Base-by-base conservation (phyloP, 2,888 invertebrate genomes). In the Tubulanus polymorphus region DNA sequence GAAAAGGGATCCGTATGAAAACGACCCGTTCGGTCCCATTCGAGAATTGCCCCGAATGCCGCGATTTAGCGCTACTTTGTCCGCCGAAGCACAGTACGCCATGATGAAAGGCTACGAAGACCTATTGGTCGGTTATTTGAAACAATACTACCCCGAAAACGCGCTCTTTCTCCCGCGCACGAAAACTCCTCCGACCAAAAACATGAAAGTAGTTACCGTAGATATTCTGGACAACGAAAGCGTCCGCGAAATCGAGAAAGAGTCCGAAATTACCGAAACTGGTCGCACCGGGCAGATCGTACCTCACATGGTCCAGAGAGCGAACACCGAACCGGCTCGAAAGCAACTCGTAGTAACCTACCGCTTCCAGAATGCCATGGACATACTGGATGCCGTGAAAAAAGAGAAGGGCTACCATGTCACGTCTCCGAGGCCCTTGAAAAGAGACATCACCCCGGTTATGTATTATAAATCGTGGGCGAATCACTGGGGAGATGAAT, bases 401-500 rank as follows among this genome's bases (percentile, higher is more conserved):
- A 55, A 62, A 28, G 54, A 62, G 5, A 56, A 60, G 23, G 68
- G 69, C 0, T 48, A 64, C 18, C 52, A 65, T 2, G 52, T 65
- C 1, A 63, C 71, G 23, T 72, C 71, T 3, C 71, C 72, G 3
- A 30, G 70, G 15, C 56, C 67, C 3, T 53, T 45, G 15, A 46
- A 51, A 28, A 57, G 53, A n/a, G 25, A 51, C 26, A 61, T 61
- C 2, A 62, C 65, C 35, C 71, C 86, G 88, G 71, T 85, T 87
- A 70, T 89, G 88, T 83, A 89, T 87, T 81, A 92, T 90, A 84
- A 93, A 90, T 67, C 91, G 89, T 85, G 92, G 88, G 79, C 92
- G 89, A 83, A 91, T 90, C 89, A 85, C 89, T 83, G 92, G 92
- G 81, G 90, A 64, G 64, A 68, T 54, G 75, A 74, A 58, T 75